Base-by-base conservation (phyloP, 2,888 invertebrate species). In the Zele albiditarsus region DNA sequence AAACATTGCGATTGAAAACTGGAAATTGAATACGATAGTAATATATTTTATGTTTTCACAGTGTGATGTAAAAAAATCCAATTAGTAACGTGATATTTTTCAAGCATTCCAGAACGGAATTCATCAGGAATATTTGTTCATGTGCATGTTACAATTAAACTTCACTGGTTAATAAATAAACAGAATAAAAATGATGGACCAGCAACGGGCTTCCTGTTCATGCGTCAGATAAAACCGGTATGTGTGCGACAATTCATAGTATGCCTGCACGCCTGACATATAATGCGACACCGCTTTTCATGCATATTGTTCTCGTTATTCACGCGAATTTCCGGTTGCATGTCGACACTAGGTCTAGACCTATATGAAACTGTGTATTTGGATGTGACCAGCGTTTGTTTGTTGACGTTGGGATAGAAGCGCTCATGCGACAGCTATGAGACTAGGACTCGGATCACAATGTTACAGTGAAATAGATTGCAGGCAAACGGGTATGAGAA, bases 281-380 rank as follows among this genome's bases (percentile, higher is more conserved):
- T 53, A n/a, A 53, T 53, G 20, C 10, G 20, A 20, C 8, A 53
- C 58, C n/a, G 31, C 33, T 68, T 53, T 68, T 53, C 14, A 49
- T 68, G 57, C 27, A 46, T 33, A 68, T 68, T 68, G 68, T 68
- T 53, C 53, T 16, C n/a, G 28, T 49, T 69, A 57, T 69, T 69
- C 69, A 60, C 70, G 70, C 38, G 70, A 57, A 70, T 70, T 70
- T 70, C 70, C 70, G 70, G 70, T 70, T 70, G 60, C 70, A 58
- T 70, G 70, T 49, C n/a, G 33, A 28, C 33, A 63, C 38, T 38
- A 31, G 38, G 20, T 38, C n/a, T 57, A 53, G 38, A 38, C 58
- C n/a, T 57, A 53, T 20, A 23, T 53, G 53, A 53, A 53, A 53
- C 20, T 23, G 53, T 12, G 2, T 53, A 10, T 53, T 53, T 53